Conservation (phyloP, 2,797 vertebrate species). For the Kryptolebias ocellatus region DNA sequence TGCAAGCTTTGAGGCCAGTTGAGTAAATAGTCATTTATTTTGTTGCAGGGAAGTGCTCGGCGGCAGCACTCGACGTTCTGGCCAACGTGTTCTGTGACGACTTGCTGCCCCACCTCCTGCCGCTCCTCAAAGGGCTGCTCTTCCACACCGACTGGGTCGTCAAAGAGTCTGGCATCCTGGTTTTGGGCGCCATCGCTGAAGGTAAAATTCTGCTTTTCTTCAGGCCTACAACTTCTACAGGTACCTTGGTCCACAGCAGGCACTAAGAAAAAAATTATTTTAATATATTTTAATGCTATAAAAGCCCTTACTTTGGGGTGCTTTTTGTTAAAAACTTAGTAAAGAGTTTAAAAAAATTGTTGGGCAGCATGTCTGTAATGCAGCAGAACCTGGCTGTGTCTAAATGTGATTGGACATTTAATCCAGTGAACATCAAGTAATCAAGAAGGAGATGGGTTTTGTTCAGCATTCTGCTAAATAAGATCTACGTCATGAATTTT, state of each 20-base stretch:
- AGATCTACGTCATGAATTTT: background rate
- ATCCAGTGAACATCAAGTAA: background rate
- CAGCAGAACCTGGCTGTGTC: background rate
- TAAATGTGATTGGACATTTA: background rate
- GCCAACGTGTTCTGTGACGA: slow-evolving; percentile 96
- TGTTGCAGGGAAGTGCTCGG: slow-evolving; percentile 90
- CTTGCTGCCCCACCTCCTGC: slow-evolving; percentile 92
- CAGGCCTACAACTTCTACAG: too few species aligned
- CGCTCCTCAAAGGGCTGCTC: slow-evolving; percentile 91
- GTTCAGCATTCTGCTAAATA: background rate
- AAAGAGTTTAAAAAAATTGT: too few species aligned
- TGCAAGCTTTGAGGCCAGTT: background rate
- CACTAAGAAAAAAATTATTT: too few species aligned
- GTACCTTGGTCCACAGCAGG: too few species aligned
- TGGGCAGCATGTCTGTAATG: too few species aligned
- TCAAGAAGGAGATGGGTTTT: background rate
- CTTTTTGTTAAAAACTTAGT: too few species aligned
- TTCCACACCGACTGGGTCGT: slow-evolving; percentile 96
- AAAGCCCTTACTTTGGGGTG: too few species aligned
- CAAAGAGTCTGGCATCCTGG: slow-evolving; percentile 95
- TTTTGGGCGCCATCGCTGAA: slow-evolving; percentile 93
- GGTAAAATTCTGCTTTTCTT: slow-evolving; percentile 70
- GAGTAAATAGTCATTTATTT: slow-evolving; percentile 4
- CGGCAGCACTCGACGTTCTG: slow-evolving; percentile 91
- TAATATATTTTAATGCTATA: too few species aligned